Conservation (phyloP, 2,888 invertebrate species). For the Zelleria hepariella region DNA sequence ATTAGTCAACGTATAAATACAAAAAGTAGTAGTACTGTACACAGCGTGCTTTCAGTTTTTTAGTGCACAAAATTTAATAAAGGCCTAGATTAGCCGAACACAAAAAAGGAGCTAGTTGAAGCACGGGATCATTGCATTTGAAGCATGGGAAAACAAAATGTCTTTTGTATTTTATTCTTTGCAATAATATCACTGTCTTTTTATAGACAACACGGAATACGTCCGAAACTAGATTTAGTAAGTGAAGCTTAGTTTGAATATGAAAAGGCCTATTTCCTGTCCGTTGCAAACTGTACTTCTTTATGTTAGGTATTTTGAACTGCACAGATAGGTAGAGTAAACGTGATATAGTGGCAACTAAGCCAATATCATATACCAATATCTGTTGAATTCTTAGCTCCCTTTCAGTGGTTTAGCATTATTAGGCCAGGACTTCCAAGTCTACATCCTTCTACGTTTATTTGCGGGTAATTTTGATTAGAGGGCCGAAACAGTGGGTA, state of each 20-base stretch:
- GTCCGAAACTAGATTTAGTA: too few species aligned
- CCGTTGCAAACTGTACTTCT: too few species aligned
- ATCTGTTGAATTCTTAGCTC: not conserved
- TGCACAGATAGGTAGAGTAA: too few species aligned
- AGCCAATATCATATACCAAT: not conserved
- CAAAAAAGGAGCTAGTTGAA: not conserved
- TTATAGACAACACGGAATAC: too few species aligned
- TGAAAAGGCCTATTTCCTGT: too few species aligned
- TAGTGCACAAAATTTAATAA: constrained; percentile 5
- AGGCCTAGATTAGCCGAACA: not conserved
- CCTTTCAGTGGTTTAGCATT: not conserved
- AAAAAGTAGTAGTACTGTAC: constrained; percentile 14
- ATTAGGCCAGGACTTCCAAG: not conserved
- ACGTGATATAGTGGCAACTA: too few species aligned
- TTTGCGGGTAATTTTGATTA: constrained; percentile 1
- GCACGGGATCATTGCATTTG: not conserved
- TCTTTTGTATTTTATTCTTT: too few species aligned
- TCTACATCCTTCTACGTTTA: not conserved
- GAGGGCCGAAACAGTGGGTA: constrained; percentile 3
- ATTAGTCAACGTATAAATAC: not conserved
- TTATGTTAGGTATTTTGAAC: too few species aligned
- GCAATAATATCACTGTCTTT: too few species aligned
- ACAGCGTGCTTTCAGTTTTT: constrained; percentile 12
- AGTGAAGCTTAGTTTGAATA: too few species aligned
- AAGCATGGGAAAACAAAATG: too few species aligned